Percentiles rank a stretch among this genome's conserved stretches.
phyloP scores from a whole-genome alignment of 2,113 vertebrate species.

The Paramisgurnus dabryanus region DNA sequence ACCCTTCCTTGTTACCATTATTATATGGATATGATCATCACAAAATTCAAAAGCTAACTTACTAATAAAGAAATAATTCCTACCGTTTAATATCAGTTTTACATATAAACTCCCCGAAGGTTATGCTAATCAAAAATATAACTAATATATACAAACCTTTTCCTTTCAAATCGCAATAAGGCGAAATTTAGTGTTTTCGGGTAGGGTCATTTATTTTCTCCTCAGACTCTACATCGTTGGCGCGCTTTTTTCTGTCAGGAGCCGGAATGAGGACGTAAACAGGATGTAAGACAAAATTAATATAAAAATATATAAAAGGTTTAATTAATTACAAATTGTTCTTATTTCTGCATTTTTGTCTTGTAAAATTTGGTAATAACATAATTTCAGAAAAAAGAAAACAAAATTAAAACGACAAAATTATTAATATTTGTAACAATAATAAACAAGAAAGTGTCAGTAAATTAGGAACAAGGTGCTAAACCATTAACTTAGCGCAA shows the following conservation, averaged over 20 bases:
- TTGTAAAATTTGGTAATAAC: not conserved
- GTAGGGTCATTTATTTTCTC: not conserved
- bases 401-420: not conserved
- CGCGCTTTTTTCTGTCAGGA: conserved; percentile 14
- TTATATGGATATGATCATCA: too few relatives aligned
- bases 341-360: not conserved
- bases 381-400: too few relatives aligned
- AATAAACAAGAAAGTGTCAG: not conserved
- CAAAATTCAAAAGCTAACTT: too few relatives aligned
- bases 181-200: conserved; percentile 20
- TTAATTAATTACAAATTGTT: not conserved
- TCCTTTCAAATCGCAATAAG: conserved; percentile 14
- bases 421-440: not conserved
- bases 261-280: not conserved
- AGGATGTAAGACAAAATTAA: not conserved
- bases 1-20: too few relatives aligned
- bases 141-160: not conserved
- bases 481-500: not conserved
- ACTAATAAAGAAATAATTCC: too few relatives aligned
- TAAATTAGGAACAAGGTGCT: not conserved
- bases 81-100: too few relatives aligned
- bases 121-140: not conserved
- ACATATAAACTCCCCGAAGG: not conserved
- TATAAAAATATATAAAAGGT: too few relatives aligned
- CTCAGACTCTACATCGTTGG: conserved; percentile 4